Percentiles rank a stretch among this genome's conserved stretches.
These are phyloP conservation scores for Typhlichthys eigenmanni DNA, from an alignment of 2,797 vertebrate species.

Conservation along the genomic window DNA sequence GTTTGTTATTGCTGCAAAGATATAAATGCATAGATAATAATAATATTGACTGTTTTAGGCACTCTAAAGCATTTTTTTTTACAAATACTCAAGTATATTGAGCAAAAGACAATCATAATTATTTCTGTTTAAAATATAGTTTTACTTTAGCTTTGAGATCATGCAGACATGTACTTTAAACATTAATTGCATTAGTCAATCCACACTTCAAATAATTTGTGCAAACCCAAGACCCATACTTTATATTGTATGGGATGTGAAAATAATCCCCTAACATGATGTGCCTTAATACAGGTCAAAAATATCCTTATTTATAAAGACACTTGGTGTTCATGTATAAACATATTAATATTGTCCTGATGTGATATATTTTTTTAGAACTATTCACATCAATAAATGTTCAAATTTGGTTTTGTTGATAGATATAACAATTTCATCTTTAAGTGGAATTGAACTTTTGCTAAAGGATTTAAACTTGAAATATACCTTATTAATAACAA, in stretches of 20 bases:
- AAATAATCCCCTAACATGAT: background rate
- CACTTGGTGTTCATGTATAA: too few species aligned
- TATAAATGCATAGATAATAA: constrained; percentile 49
- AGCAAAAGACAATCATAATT: constrained; percentile 80
- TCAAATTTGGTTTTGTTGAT: too few species aligned
- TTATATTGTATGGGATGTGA: background rate
- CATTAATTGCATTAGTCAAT: constrained; percentile 61
- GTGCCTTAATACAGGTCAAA: constrained; percentile 21
- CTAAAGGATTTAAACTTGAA: too few species aligned
- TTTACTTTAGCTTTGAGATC: constrained; percentile 63
- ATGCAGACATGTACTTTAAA: constrained; percentile 58
- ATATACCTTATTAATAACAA: too few species aligned
- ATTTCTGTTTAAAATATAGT: constrained; percentile 78
- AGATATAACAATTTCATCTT: too few species aligned
- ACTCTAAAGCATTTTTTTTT: constrained; percentile 48
- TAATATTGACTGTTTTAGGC: constrained; percentile 44
- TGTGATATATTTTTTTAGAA: too few species aligned
- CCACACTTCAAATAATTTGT: constrained; percentile 26
- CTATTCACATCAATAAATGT: too few species aligned
- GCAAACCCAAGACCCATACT: background rate
- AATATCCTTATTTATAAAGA: background rate
- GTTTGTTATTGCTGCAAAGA: constrained; percentile 65
- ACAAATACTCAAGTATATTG: constrained; percentile 30
- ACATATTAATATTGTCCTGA: too few species aligned
- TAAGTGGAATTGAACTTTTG: too few species aligned